A percentile compares a stretch with the other conserved stretches of the same genome.
Conservation (phyloP, 2,113 vertebrate species). For the Xenotilapia longispinis region DNA sequence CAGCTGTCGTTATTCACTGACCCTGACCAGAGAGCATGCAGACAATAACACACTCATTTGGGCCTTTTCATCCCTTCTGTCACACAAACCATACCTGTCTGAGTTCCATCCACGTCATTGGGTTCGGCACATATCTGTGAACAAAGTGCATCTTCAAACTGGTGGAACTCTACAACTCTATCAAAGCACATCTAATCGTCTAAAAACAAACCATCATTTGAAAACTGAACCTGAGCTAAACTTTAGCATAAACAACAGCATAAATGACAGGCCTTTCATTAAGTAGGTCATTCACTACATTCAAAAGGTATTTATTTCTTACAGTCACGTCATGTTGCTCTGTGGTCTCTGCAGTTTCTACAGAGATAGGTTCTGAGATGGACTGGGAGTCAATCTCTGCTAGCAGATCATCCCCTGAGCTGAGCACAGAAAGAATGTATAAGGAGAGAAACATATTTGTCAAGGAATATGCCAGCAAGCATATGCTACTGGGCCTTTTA, state of each 20-base stretch:
- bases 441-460: neutral
- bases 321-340: conserved; percentile 57
- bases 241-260: neutral
- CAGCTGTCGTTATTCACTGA: neutral
- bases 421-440: conserved; percentile 11
- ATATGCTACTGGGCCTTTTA: neutral
- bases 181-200: neutral
- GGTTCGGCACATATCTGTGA: conserved; percentile 12
- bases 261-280: neutral
- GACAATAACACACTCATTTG: neutral
- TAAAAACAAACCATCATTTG: neutral
- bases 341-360: conserved; percentile 37
- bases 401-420: conserved; percentile 60
- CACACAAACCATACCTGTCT: conserved; percentile 45
- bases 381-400: conserved; percentile 51
- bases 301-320: conserved; percentile 4
- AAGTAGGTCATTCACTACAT: neutral
- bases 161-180: neutral
- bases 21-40: neutral
- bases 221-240: neutral
- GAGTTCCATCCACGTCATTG: conserved; percentile 46
- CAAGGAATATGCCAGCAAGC: neutral
- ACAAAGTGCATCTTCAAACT: conserved; percentile 34
- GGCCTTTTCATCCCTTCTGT: neutral
- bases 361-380: conserved; percentile 13